Percentiles rank a stretch among this genome's conserved stretches.
Conservation (phyloP, 1,140 invertebrate genomes). For the Calycopis cecrops region DNA sequence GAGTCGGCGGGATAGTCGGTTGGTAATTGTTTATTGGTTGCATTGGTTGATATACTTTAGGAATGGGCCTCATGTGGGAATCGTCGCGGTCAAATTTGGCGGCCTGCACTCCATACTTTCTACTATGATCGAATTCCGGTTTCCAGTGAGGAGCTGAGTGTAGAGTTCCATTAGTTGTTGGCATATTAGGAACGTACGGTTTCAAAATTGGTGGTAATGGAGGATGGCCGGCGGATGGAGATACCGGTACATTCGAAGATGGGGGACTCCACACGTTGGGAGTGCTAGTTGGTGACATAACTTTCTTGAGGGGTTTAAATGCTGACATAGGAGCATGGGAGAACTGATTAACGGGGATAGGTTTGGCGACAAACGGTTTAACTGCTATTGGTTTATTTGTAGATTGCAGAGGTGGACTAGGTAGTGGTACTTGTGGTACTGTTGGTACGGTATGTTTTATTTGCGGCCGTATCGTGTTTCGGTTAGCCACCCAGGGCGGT, state of each 20-base stretch:
- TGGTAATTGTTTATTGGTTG: slow-evolving; percentile 24
- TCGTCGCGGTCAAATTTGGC: slow-evolving; percentile 29
- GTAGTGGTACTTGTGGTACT: slow-evolving; percentile 44
- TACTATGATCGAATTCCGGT: slow-evolving; percentile 40
- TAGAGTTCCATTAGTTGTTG: slow-evolving; percentile 34
- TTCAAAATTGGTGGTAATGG: slow-evolving; percentile 34
- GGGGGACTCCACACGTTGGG: slow-evolving; percentile 68
- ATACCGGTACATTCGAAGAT: slow-evolving; percentile 47
- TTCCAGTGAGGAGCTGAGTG: slow-evolving; percentile 35
- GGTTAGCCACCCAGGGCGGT: slow-evolving; percentile 56
- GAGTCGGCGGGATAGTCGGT: slow-evolving; percentile 50
- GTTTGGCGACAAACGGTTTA: slow-evolving; percentile 72
- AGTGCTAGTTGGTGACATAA: slow-evolving; percentile 46
- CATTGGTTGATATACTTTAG: slow-evolving; percentile 21
- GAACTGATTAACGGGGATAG: slow-evolving; percentile 80
- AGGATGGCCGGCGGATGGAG: slow-evolving; percentile 39
- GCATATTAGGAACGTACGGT: slow-evolving; percentile 37
- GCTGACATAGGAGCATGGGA: slow-evolving; percentile 83
- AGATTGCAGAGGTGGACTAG: slow-evolving; percentile 43
- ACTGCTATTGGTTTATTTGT: slow-evolving; percentile 60
- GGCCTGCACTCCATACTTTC: slow-evolving; percentile 44
- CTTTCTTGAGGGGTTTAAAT: slow-evolving; percentile 78
- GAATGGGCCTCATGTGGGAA: slow-evolving; percentile 23
- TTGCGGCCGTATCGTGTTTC: slow-evolving; percentile 32
- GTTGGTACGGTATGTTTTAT: slow-evolving; percentile 38